A percentile compares a stretch with the other conserved stretches of the same genome.
Evolutionary conservation across 2,797 vertebrate species (phyloP).

Genomic region (Glossophaga mutica): DNA sequence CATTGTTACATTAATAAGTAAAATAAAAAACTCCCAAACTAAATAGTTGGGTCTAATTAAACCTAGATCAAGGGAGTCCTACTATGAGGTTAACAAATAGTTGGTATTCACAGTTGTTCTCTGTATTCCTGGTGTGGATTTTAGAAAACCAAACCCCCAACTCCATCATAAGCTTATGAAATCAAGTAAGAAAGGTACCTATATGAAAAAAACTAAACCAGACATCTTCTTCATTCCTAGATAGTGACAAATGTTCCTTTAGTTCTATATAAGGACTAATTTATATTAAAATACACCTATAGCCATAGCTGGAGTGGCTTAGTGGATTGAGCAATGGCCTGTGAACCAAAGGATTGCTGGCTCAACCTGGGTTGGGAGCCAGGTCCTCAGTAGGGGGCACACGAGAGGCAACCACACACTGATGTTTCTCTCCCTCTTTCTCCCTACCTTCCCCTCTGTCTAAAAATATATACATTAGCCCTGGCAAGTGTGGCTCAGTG

Average conservation of each 20-base stretch:
- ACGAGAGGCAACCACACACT: no score
- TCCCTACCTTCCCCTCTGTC: no score
- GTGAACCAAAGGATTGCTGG: no score
- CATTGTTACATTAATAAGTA: not conserved
- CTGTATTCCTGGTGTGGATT: not conserved
- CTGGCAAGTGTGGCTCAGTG: no score
- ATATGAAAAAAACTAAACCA: not conserved
- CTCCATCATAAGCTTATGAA: not conserved
- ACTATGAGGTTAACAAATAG: not conserved
- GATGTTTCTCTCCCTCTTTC: no score
- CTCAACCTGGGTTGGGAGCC: no score
- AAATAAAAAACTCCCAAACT: not conserved
- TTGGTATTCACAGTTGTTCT: not conserved
- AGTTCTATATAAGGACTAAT: not conserved
- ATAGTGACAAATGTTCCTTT: not conserved
- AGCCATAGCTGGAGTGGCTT: not conserved
- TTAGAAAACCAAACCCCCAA: slow-evolving; percentile 10
- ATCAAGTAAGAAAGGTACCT: slow-evolving; percentile 9
- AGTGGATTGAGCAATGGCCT: no score
- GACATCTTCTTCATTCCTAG: not conserved
- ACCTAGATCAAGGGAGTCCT: not conserved
- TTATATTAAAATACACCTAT: not conserved
- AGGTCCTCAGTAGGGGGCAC: no score
- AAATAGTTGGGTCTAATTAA: not conserved
- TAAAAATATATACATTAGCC: no score